phyloP scores from a whole-genome alignment of 2,797 vertebrate species.

The Novumbra hubbsi region DNA sequence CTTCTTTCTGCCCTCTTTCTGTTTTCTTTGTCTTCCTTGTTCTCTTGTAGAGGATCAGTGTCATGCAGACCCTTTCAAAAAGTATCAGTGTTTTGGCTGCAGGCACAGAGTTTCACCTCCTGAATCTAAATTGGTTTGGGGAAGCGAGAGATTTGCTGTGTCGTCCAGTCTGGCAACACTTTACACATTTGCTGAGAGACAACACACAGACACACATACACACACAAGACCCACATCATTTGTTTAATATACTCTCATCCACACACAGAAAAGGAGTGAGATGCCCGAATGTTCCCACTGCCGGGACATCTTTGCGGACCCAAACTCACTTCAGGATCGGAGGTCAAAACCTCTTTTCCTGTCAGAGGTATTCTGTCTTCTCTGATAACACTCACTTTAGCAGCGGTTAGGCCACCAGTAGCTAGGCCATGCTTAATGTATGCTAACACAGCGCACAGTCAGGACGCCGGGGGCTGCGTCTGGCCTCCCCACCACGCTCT shows the following conservation, averaged over 20 bases:
- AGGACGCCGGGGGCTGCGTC: not conserved
- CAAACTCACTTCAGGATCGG: not conserved
- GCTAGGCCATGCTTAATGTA: not conserved
- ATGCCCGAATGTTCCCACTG: not conserved
- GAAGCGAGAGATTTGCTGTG: constrained; percentile 12
- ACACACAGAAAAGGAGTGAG: not conserved
- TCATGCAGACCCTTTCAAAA: not conserved
- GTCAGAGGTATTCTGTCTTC: not conserved
- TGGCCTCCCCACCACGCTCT: not conserved
- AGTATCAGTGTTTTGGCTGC: constrained; percentile 11
- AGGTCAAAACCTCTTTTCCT: constrained; percentile 7
- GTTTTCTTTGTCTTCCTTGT: not conserved
- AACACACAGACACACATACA: not conserved
- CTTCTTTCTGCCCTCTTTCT: not conserved
- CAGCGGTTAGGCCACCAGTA: not conserved
- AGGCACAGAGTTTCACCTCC: constrained; percentile 4
- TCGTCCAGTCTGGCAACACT: constrained; percentile 24
- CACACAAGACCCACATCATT: not conserved
- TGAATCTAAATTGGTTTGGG: not conserved
- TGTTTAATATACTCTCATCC: too few relatives aligned
- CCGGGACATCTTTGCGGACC: not conserved
- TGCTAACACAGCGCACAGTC: not conserved
- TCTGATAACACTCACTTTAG: not conserved
- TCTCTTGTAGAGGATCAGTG: not conserved
- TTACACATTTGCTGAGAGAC: constrained; percentile 18